Conservation (phyloP, 2,113 vertebrate genomes). For the Thunnus thynnus region DNA sequence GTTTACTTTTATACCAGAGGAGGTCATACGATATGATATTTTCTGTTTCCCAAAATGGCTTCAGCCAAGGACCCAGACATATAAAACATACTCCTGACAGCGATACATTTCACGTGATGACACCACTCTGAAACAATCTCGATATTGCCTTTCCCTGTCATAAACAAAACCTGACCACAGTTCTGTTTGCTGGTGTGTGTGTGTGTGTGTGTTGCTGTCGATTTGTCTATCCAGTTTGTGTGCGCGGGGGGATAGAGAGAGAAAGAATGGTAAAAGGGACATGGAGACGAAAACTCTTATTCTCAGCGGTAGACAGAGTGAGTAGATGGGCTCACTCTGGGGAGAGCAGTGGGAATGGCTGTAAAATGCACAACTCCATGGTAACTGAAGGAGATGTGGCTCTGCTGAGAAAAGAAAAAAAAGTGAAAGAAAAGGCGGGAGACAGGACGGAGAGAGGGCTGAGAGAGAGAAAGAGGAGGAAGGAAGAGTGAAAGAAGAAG, state of each 20-base stretch:
- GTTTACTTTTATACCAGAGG: conserved; percentile 81
- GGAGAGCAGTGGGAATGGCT: conserved; percentile 61
- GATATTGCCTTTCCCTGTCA: conserved; percentile 83
- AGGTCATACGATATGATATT: conserved; percentile 83
- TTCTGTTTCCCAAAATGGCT: conserved; percentile 84
- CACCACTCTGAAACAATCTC: conserved; percentile 83
- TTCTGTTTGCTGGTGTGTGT: conserved; percentile 45
- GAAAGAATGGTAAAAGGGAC: conserved; percentile 43
- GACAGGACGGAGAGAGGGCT: conserved; percentile 50
- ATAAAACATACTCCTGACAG: conserved; percentile 80
- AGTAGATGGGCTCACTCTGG: conserved; percentile 68
- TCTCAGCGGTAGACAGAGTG: conserved; percentile 56
- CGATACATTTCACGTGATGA: conserved; percentile 83
- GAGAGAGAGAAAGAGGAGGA: conserved; percentile 41
- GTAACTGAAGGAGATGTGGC: conserved; percentile 70
- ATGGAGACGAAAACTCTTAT: conserved; percentile 59
- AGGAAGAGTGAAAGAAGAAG: conserved; percentile 54
- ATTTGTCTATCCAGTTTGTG: conserved; percentile 50
- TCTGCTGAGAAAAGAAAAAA: conserved; percentile 59
- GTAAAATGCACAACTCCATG: conserved; percentile 67
- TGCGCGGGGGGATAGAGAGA: conserved; percentile 24
- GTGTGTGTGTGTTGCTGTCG: conserved; percentile 38
- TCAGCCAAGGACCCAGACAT: conserved; percentile 74
- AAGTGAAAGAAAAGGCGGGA: conserved; percentile 30
- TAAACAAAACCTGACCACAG: conserved; percentile 83